Percentiles rank a stretch among this genome's conserved stretches.
Evolutionary conservation across 2,797 vertebrate genomes (phyloP).

Genomic region (Protosalanx chinensis): DNA sequence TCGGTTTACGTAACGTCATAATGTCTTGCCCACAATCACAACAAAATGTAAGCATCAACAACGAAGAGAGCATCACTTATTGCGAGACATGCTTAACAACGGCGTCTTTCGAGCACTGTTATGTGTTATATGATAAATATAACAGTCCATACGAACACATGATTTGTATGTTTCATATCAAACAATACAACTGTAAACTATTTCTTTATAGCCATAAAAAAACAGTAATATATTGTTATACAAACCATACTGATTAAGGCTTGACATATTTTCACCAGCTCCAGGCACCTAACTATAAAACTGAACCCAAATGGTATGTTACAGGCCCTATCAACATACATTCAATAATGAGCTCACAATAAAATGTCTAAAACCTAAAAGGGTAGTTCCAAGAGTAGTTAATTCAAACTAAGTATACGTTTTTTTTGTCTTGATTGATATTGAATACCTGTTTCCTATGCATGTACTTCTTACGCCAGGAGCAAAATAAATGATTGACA

Average conservation of each 20-base stretch:
- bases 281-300: constrained; percentile 36
- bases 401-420: background rate
- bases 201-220: background rate
- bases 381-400: constrained; percentile 27
- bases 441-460: background rate
- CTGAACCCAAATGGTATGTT: constrained; percentile 29
- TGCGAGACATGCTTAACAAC: constrained; percentile 35
- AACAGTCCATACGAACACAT: constrained; percentile 44
- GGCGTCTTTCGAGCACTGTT: constrained; percentile 35
- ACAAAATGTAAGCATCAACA: constrained; percentile 62
- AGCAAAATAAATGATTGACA: constrained; percentile 8
- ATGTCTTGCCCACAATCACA: constrained; percentile 45
- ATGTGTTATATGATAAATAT: constrained; percentile 58
- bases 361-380: constrained; percentile 17
- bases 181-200: constrained; percentile 22
- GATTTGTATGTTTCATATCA: constrained; percentile 45
- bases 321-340: constrained; percentile 47
- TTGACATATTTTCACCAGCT: constrained; percentile 32
- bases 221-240: constrained; percentile 6
- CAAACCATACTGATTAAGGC: constrained; percentile 55
- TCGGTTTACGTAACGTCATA: constrained; percentile 35
- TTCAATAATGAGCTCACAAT: constrained; percentile 54
- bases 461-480: constrained; percentile 20
- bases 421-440: background rate
- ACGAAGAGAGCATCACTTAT: constrained; percentile 39